Conservation (phyloP, 2,113 vertebrate genomes). For the Himantopus leucocephalus region DNA sequence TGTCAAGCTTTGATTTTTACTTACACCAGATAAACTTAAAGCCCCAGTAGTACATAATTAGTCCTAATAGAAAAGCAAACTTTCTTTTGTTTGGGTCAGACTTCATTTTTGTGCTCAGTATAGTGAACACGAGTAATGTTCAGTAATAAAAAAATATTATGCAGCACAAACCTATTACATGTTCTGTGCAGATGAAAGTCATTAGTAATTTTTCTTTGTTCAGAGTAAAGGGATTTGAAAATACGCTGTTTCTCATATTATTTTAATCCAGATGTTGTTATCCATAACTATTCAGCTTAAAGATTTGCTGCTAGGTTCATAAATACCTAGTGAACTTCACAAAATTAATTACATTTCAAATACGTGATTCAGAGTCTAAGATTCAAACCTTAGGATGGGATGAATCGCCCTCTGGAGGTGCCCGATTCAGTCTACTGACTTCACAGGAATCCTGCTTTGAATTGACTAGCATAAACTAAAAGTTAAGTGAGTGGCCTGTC, state of each 20-base stretch:
- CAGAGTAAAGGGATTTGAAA: neutral
- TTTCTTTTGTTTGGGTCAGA: neutral
- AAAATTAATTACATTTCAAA: neutral
- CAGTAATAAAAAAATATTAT: neutral
- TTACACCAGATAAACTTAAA: neutral
- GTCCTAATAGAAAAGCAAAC: neutral
- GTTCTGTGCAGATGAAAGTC: neutral
- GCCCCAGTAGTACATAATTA: neutral
- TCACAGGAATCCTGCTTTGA: neutral
- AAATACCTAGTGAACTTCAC: neutral
- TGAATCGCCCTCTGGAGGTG: constrained; percentile 55
- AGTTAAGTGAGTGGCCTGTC: neutral
- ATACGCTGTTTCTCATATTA: neutral
- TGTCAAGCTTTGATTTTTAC: neutral
- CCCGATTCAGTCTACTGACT: neutral
- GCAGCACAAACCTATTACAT: neutral
- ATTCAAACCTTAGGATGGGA: neutral
- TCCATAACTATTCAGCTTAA: neutral
- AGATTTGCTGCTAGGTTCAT: neutral
- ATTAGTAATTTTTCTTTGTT: neutral
- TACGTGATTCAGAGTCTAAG: neutral
- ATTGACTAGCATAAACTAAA: neutral
- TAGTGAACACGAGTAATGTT: neutral
- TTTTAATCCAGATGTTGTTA: neutral
- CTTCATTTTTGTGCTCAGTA: neutral